These are phyloP conservation scores for Dasypolia templi DNA, from an alignment of 2,888 invertebrate genomes.

Conservation along the genomic window DNA sequence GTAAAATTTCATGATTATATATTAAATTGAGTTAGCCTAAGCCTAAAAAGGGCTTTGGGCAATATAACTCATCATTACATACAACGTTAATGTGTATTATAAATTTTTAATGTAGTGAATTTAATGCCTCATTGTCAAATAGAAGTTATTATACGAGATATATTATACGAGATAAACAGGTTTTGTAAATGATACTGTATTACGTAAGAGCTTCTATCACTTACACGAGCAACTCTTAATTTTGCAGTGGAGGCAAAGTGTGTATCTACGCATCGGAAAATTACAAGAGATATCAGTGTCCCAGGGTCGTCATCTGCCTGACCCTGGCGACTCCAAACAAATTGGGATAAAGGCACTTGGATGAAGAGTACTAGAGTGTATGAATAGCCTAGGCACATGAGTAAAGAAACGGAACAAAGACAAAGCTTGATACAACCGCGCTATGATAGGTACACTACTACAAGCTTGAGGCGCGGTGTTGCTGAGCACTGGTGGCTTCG, in stretches of 20 bases:
- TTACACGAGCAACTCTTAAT: background rate
- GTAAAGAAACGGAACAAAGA: too few relatives aligned
- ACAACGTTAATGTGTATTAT: too few relatives aligned
- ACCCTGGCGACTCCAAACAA: background rate
- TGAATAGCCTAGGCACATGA: too few relatives aligned
- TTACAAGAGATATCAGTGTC: background rate
- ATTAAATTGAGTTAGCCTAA: conserved; percentile 1
- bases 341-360: background rate
- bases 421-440: too few relatives aligned
- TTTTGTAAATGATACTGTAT: conserved; percentile 7
- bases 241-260: background rate
- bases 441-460: too few relatives aligned
- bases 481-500: too few relatives aligned
- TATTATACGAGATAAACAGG: too few relatives aligned
- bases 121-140: conserved; percentile 6
- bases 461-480: too few relatives aligned
- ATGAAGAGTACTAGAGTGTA: background rate
- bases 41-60: background rate
- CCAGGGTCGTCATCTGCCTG: too few relatives aligned
- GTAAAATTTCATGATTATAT: conserved; percentile 16
- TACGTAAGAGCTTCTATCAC: background rate
- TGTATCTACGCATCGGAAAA: background rate
- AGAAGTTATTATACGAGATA: too few relatives aligned
- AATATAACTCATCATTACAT: background rate
- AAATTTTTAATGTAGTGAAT: too few relatives aligned